Base-by-base conservation (phyloP, 2,797 vertebrate species). In the Pelochelys cantorii region DNA sequence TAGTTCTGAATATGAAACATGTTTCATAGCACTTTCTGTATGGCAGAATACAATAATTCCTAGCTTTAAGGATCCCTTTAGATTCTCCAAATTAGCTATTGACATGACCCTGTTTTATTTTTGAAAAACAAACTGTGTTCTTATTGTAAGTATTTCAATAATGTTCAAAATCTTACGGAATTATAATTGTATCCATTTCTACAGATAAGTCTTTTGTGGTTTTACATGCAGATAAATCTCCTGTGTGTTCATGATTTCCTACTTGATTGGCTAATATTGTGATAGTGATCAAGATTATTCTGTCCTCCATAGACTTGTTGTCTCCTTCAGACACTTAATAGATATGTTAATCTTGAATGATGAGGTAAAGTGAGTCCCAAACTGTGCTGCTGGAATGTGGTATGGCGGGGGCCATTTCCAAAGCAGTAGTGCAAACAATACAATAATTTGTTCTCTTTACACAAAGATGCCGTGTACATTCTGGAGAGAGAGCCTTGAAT, bases 21-120 rank as follows among this genome's bases (percentile, higher is more conserved):
- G 79, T 90, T 93, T 89, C 92, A 57, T 68, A 87, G 27, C 56
- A 89, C 87, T 95, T 94, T 68, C 85, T 80, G 48, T 27, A 84
- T 81, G 92, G 92, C 82, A 55, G 89, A 90, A 2, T 31, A 53
- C 23, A 84, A n/a, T 90, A 84, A 77, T 84, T 92, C 74, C 85
- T 85, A 68, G 31, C 17, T 85, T 25, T 87, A 84, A 95, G 37
- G 93, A 86, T 83, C 14, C n/a, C 57, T 92, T 85, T 17, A 48
- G 83, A 77, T 56, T 83, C 65, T 68, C 65, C 31, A 68, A 18
- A 68, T 68, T n/a, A 34, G 65, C 65, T n/a, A 20, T 68, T 68
- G 31, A 54, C 53, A 15, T 54, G 53, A 54, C 8, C 2, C 42
- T 48, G 7, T 48, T 48, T 48, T 54, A 14, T 68, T 34, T 34